Evolutionary conservation across 2,888 invertebrate species (phyloP).

Genomic region (Acanthosepion lycidas): DNA sequence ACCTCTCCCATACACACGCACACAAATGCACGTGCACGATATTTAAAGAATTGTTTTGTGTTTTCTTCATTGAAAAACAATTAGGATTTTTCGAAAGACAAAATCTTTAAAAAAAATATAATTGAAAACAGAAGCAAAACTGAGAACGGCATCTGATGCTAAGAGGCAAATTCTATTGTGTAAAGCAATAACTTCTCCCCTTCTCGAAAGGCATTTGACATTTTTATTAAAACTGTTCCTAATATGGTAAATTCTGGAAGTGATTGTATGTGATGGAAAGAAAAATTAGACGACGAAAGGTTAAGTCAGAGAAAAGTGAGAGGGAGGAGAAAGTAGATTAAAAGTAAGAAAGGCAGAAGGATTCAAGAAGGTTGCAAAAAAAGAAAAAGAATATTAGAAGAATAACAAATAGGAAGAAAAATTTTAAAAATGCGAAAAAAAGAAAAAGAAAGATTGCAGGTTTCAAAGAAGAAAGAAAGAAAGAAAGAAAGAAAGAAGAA

Average conservation of each 20-base stretch:
- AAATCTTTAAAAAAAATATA: too few species aligned
- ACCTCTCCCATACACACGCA: too few species aligned
- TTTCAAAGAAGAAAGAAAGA: too few species aligned
- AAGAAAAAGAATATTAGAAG: too few species aligned
- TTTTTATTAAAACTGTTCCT: neutral
- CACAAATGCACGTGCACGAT: neutral
- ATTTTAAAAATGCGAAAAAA: too few species aligned
- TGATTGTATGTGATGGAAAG: neutral
- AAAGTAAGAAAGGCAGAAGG: too few species aligned
- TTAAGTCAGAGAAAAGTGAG: neutral
- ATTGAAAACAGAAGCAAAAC: neutral
- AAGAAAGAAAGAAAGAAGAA: too few species aligned
- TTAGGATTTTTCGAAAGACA: neutral
- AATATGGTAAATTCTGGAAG: neutral
- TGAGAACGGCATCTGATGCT: neutral
- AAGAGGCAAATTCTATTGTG: conserved; percentile 4
- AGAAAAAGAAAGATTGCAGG: too few species aligned
- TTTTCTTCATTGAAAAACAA: neutral
- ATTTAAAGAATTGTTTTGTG: neutral
- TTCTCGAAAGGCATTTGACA: neutral
- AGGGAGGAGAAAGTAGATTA: neutral
- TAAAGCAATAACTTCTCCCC: neutral
- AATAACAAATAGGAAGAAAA: too few species aligned
- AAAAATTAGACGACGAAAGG: too few species aligned
- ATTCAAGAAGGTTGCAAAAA: too few species aligned